phyloP scores from a whole-genome alignment of 92 coral and sea anemone genomes.

The Ricordea florida region DNA sequence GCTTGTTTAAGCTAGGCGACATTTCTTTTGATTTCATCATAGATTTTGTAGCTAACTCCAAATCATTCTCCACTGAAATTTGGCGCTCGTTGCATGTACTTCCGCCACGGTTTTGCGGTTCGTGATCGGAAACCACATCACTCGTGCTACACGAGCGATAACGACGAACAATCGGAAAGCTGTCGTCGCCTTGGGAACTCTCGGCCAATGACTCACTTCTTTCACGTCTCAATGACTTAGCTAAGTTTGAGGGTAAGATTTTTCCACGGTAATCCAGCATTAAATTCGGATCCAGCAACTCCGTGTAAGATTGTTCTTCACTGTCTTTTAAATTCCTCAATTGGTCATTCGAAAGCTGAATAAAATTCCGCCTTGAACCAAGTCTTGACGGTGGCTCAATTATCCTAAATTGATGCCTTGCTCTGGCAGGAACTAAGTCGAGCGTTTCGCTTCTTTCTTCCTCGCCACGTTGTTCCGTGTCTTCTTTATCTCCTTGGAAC shows the following conservation, averaged over 20 bases:
- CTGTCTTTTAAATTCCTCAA: slow-evolving; percentile 37
- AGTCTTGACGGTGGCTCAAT: slow-evolving; percentile 66
- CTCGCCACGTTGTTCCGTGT: too few species aligned
- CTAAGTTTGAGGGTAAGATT: background rate
- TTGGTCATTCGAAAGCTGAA: slow-evolving; percentile 45
- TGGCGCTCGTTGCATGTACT: too few species aligned
- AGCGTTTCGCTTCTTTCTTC: too few species aligned
- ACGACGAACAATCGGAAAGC: too few species aligned
- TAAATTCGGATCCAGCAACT: slow-evolving; percentile 1
- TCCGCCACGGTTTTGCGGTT: too few species aligned
- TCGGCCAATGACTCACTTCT: background rate
- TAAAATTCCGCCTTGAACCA: slow-evolving; percentile 66
- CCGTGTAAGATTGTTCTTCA: background rate
- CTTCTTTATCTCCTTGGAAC: background rate
- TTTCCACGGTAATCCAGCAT: slow-evolving; percentile 19
- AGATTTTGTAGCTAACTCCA: too few species aligned
- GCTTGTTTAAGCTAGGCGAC: background rate
- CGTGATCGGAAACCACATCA: too few species aligned
- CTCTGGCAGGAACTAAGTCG: slow-evolving; percentile 3
- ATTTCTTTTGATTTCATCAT: background rate
- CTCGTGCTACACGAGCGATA: too few species aligned
- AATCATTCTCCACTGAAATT: too few species aligned
- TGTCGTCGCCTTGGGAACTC: background rate
- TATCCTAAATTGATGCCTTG: slow-evolving; percentile 41
- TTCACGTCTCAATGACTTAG: background rate